phyloP scores from a whole-genome alignment of 2,797 vertebrate genomes.

The Erpetoichthys calabaricus region DNA sequence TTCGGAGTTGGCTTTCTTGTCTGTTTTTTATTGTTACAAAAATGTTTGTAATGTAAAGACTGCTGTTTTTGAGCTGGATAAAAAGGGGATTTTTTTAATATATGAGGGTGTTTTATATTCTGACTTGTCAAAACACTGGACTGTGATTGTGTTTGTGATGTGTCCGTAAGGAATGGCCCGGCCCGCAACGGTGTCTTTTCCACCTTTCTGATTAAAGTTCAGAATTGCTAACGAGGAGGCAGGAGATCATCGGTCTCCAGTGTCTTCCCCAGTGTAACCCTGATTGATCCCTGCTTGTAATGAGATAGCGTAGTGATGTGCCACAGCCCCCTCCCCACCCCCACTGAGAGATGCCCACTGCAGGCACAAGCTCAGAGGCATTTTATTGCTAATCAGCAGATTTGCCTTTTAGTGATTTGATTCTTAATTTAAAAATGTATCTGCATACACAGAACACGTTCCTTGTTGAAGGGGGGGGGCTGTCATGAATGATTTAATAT shows the following conservation, averaged over 20 bases:
- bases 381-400: no score
- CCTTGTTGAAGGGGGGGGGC: no score
- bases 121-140: slow-evolving; percentile 99
- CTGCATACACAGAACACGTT: no score
- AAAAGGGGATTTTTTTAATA: slow-evolving; percentile 65
- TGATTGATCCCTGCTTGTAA: slow-evolving; percentile 16
- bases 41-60: slow-evolving; percentile 95
- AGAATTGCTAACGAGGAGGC: no score
- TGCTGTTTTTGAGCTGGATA: slow-evolving; percentile 96
- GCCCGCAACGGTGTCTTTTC: slow-evolving; percentile 39
- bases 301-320: slow-evolving; percentile 18
- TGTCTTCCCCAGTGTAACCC: no score
- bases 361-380: no score
- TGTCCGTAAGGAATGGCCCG: slow-evolving; percentile 42
- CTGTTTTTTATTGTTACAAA: slow-evolving; percentile 79
- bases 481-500: no score
- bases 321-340: slow-evolving; percentile 16
- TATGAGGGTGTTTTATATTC: slow-evolving; percentile 75
- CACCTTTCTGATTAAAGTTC: slow-evolving; percentile 7
- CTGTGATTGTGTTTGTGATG: slow-evolving; percentile 74
- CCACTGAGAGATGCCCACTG: slow-evolving; percentile 16
- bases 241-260: no score
- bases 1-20: slow-evolving; percentile 77
- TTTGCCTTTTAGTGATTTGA: no score
- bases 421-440: no score